Base-by-base conservation (phyloP, 2,888 invertebrate genomes). In the Trichopoda pennipes region DNA sequence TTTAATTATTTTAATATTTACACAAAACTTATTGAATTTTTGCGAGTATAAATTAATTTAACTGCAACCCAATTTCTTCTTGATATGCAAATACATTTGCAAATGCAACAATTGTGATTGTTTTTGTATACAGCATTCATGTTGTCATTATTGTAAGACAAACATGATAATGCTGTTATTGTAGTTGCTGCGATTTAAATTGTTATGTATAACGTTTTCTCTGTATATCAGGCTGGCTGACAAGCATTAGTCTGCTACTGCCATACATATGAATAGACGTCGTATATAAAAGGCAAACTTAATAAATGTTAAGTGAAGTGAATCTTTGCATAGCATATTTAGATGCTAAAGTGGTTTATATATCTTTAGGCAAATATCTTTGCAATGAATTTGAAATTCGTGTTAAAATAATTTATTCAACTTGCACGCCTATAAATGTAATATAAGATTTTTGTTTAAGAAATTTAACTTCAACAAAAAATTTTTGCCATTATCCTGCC, bases 361-460 rank as follows among this genome's bases (percentile, higher is more conserved):
- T 38, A 12, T 38, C 2, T 12, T 38, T 38, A 12, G 12, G 3
- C 12, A 7, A 38, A 38, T 38, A 38, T 38, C 16, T 51, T 55
- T 49, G 78, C 69, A 78, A 83, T 83, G 82, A 84, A 84, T 85
- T 83, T 73, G 83, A 82, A 79, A 84, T 86, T 86, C 77, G 81
- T 85, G 87, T 86, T 87, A 89, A 87, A 88, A 86, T 88, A 90
- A 89, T 89, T 90, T 90, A 88, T 28, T 28, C 89, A 87, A 86
- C 81, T 60, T 79, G 70, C 75, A 82, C 82, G 75, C 82, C 82
- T 79, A 75, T 78, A 82, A 82, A 66, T 79, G 64, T 64, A 44
- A 55, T 19, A 73, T 16, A 17, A 49, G 16, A 47, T 9, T 14
- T 51, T n/a, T 17, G 4, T 17, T 49, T 32, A 42, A 32, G 17